These are phyloP conservation scores for Wiebesia pumilae DNA, from an alignment of 1,140 invertebrate genomes.

Conservation along the genomic window DNA sequence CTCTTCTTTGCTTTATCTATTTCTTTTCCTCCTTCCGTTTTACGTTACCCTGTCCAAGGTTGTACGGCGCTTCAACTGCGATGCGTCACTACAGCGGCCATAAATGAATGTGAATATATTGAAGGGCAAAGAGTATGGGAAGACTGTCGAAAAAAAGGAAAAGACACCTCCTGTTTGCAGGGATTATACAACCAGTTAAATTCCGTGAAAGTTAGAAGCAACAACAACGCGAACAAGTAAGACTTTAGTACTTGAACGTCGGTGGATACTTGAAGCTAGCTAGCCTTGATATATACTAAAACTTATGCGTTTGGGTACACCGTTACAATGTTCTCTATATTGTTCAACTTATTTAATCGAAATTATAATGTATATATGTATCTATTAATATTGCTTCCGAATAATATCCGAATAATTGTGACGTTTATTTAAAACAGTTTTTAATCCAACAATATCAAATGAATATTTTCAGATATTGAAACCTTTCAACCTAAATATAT, in stretches of 20 bases:
- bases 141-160: not conserved
- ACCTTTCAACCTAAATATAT: too few relatives aligned
- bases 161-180: not conserved
- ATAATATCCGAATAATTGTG: too few relatives aligned
- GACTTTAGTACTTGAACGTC: not conserved
- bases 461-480: too few relatives aligned
- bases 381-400: too few relatives aligned
- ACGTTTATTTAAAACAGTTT: too few relatives aligned
- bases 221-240: not conserved
- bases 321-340: too few relatives aligned
- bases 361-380: too few relatives aligned
- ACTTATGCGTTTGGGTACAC: too few relatives aligned
- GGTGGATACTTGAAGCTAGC: not conserved
- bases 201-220: not conserved
- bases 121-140: not conserved
- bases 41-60: not conserved
- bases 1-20: not conserved
- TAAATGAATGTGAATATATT: not conserved
- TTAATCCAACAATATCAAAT: too few relatives aligned
- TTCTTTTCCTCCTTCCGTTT: not conserved
- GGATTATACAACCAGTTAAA: constrained; percentile 5
- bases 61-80: not conserved
- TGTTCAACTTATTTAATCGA: too few relatives aligned
- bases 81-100: not conserved
- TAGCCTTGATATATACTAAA: not conserved